Evolutionary conservation across 2,797 vertebrate genomes (phyloP), one percentile per base, ranked within the genome.

Genomic region (Sebastes steindachneri): DNA sequence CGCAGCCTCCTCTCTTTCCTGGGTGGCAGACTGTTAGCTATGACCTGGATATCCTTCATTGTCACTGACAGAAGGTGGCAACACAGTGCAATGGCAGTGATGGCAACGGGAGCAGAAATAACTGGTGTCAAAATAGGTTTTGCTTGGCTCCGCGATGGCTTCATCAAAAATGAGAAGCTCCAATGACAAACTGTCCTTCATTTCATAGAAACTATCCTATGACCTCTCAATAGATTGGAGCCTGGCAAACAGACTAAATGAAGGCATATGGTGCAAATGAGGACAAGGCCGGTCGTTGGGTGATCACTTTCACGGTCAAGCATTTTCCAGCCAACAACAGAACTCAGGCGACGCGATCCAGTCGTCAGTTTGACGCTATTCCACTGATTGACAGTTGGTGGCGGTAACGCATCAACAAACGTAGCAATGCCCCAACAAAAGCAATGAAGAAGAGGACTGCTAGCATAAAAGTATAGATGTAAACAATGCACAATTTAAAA

Each of bases 41-140:
- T 80, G 81, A 88, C 77, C 80, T 83, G 73, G 53, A 76, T 82
- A 77, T 78, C 48, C 41, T 83, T 88, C 79, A 90, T 79, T 89
- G 79, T 73, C 83, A 79, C 74, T 51, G 81, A 75, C 79, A 75
- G 29, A 77, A 68, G 72, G 76, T 73, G 84, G 74, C 45, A 57
- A 90, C 62, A 60, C 23, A 55, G 63, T 35, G 57, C 70, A 62
- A 35, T 10, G 26, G 28, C 73, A 64, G 51, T 68, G 58, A 81
- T 37, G 5, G 54, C 68, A 48, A 17, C 35, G 67, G 54, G 73
- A 3, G 64, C 51, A 60, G 51, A 59, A 19, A 59, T 37, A 70
- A 64, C 62, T 17, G 25, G 17, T 62, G 29, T 75, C 66, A 55
- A 35, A 88, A 79, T 35, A 64, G 6, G 35, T 64, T 60, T 77